phyloP scores from a whole-genome alignment of 2,113 vertebrate species.

The Ellobius talpinus region DNA sequence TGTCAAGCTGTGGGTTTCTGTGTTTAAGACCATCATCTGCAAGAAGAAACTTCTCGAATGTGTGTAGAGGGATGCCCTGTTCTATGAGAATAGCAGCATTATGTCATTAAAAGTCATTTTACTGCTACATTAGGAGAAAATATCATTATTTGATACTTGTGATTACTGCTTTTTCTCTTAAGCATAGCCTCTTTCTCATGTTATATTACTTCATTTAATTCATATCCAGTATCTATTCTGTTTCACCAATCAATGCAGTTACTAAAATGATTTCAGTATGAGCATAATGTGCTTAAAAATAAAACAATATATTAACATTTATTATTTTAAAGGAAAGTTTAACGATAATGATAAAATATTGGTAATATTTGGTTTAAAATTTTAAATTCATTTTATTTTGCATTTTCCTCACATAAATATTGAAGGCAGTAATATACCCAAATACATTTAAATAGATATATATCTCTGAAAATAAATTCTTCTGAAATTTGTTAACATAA shows the following conservation, averaged over 20 bases:
- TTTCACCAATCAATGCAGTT: not conserved
- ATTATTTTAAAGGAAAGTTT: not conserved
- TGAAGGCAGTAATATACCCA: not conserved
- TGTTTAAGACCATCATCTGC: not conserved
- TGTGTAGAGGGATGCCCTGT: not conserved
- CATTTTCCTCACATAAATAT: not conserved
- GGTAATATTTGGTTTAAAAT: not conserved
- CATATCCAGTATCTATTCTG: not conserved
- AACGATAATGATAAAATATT: not conserved
- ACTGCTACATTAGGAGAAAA: not conserved
- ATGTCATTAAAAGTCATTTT: not conserved
- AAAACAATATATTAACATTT: not conserved
- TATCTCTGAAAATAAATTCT: not conserved
- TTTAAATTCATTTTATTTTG: not conserved
- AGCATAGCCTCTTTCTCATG: not conserved
- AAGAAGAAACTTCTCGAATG: not conserved
- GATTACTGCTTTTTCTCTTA: slow-evolving; percentile 54
- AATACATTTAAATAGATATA: not conserved
- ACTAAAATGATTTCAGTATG: not conserved
- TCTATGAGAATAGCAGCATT: not conserved
- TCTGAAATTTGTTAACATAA: not conserved
- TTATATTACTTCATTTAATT: not conserved
- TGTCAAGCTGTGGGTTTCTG: not conserved
- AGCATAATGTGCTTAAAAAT: not conserved
- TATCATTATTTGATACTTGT: not conserved